phyloP scores from a whole-genome alignment of 53 echinoderm and acorn worm species.

The Holothuria leucospilota region DNA sequence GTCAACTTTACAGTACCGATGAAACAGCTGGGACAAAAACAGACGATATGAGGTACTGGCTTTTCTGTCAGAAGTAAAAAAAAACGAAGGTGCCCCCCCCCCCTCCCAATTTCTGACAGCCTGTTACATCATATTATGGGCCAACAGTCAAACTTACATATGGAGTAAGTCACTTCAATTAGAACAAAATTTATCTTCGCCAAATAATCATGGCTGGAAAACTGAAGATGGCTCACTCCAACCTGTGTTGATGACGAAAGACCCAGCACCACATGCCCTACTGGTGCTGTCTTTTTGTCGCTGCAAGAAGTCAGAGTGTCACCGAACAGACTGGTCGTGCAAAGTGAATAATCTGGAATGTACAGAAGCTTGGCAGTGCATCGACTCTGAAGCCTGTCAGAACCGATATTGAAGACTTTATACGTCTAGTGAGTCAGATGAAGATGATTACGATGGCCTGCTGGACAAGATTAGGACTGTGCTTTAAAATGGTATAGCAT shows the following conservation, averaged over 20 bases:
- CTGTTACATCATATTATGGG: neutral
- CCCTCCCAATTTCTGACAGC: conserved; percentile 14
- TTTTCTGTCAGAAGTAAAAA: conserved; percentile 5
- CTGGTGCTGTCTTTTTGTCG: conserved; percentile 15
- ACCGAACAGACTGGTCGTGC: conserved; percentile 23
- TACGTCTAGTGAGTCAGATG: neutral
- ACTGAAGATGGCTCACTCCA: too few species aligned
- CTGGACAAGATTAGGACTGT: too few species aligned
- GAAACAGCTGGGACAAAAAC: neutral
- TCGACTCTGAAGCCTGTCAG: neutral
- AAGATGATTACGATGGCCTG: neutral
- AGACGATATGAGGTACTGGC: neutral
- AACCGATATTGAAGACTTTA: neutral
- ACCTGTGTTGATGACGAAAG: too few species aligned
- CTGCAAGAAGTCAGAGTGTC: conserved; percentile 32
- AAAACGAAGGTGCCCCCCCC: neutral
- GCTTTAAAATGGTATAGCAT: too few species aligned
- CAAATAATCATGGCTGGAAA: too few species aligned
- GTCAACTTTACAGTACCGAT: too few species aligned
- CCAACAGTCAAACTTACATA: neutral
- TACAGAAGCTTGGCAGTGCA: conserved; percentile 20
- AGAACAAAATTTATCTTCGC: neutral
- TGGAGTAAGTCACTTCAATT: conserved; percentile 3
- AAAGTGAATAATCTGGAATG: neutral
- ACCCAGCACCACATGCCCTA: conserved; percentile 28